Evolutionary conservation across 35 echinoderm and acorn worm species (phyloP), one percentile per base, ranked within the genome.

Genomic region (Apostichopus parvimensis): DNA sequence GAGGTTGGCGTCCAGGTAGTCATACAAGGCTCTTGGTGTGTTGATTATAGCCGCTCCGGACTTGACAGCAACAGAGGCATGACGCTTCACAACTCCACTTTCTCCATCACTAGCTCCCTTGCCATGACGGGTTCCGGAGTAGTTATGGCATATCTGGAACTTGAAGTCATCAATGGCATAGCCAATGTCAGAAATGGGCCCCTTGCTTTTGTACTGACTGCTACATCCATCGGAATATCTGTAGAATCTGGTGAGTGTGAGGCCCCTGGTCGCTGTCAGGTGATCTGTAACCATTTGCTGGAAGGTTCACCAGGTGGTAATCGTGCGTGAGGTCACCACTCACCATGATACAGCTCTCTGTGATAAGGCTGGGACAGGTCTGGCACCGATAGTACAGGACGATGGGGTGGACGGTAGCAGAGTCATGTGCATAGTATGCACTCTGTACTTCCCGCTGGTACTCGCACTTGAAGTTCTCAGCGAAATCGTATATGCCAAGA

Each of bases 131-230:
- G 91, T 81, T 15, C 91, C 79, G 2, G 59, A 84, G 21, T 83
- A 92, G 66, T 92, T 79, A 14, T 81, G 91, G 0, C 14, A 1
- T 0, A 98, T 92, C 5, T 9, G 70, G 10, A 82, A 52, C 13
- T 90, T 86, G 55, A 94, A 95, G 70, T 98, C 94, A 1, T 92
- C 60, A 8, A 77, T 84, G 4, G 28, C 83, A 75, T 90, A 98
- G 55, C 94, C 92, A 8, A 95, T 81, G 59, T 98, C 94, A 4
- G 90, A 95, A 20, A 98, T 90, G 0, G 96, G 96, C 1, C 96
- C 94, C 79, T 95, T 94, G 24, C 79, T 88, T 64, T 98, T 98
- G 28, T 95, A 98, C 55, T 98, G 96, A 54, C 76, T 58, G 52
- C 82, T 73, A 54, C 96, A 98, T 0, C 94, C 94, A 83, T 98